Conservation (phyloP, 2,888 invertebrate genomes). For the Heliconius charithonia region DNA sequence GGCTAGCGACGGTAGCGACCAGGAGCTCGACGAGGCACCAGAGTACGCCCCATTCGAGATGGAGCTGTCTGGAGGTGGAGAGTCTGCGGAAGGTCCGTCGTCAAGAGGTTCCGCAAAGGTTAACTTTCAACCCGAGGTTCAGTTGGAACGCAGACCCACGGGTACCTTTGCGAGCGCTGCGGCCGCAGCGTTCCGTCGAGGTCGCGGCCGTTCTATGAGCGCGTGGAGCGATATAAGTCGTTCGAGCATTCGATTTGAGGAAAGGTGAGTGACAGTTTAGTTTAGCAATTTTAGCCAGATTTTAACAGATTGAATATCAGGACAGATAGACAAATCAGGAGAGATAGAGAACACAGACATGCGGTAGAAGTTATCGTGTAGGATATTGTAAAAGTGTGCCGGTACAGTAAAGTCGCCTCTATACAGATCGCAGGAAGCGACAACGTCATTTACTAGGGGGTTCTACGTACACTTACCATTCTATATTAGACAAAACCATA, state of each 20-base stretch:
- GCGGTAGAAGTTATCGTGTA: slow-evolving; percentile 26
- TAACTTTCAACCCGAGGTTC: slow-evolving; percentile 85
- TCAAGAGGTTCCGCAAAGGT: slow-evolving; percentile 85
- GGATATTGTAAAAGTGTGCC: slow-evolving; percentile 34
- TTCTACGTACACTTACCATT: slow-evolving; percentile 47
- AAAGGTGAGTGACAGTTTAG: slow-evolving; percentile 82
- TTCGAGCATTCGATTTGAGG: slow-evolving; percentile 91
- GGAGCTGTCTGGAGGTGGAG: slow-evolving; percentile 75
- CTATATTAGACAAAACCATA: slow-evolving; percentile 40
- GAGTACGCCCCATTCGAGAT: slow-evolving; percentile 77
- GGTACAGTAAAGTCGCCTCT: slow-evolving; percentile 9
- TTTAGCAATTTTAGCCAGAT: not conserved
- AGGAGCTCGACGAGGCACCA: slow-evolving; percentile 71
- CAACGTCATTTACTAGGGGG: slow-evolving; percentile 36
- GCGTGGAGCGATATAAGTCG: slow-evolving; percentile 94
- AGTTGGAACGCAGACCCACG: slow-evolving; percentile 77
- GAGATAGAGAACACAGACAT: slow-evolving; percentile 38
- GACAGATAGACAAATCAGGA: slow-evolving; percentile 8
- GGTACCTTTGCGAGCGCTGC: slow-evolving; percentile 74
- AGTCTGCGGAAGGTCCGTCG: slow-evolving; percentile 74
- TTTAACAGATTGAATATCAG: slow-evolving; percentile 17
- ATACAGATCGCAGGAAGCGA: slow-evolving; percentile 26
- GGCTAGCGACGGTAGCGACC: slow-evolving; percentile 79
- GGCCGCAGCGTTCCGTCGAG: slow-evolving; percentile 78
- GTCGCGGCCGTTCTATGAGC: slow-evolving; percentile 90